Evolutionary conservation across 1,140 invertebrate species (phyloP).

Genomic region (Drosophila pallidifrons): DNA sequence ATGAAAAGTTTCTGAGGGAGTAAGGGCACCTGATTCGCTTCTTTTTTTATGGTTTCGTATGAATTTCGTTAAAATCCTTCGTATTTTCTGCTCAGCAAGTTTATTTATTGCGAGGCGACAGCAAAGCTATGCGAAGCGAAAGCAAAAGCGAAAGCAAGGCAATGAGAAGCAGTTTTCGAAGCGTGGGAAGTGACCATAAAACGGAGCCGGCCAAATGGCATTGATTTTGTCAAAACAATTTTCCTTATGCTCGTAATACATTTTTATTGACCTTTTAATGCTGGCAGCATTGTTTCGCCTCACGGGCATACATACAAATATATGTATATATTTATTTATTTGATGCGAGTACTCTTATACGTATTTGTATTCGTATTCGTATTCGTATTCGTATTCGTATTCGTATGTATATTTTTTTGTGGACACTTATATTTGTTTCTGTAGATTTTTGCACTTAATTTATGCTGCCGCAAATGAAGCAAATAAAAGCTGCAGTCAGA

Average conservation of each 20-base stretch:
- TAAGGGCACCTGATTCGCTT: conserved; percentile 8
- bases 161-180: neutral
- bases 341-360: neutral
- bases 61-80: conserved; percentile 29
- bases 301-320: neutral
- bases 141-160: neutral
- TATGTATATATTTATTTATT: conserved; percentile 1
- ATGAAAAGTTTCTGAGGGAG: conserved; percentile 11
- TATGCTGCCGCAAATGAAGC: conserved; percentile 76
- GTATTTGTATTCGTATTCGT: neutral
- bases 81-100: conserved; percentile 33
- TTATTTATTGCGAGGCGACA: conserved; percentile 45
- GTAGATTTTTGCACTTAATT: conserved; percentile 75
- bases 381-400: neutral
- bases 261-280: conserved; percentile 52
- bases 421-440: conserved; percentile 54
- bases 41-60: conserved; percentile 23
- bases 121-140: neutral
- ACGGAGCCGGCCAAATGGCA: conserved; percentile 20
- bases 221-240: conserved; percentile 58
- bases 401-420: conserved; percentile 19
- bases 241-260: conserved; percentile 43
- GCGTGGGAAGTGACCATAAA: conserved; percentile 52
- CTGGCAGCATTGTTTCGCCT: conserved; percentile 30
- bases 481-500: conserved; percentile 62